phyloP scores from a whole-genome alignment of 35 echinoderm and acorn worm genomes.

The Ophioderma brevispina region DNA sequence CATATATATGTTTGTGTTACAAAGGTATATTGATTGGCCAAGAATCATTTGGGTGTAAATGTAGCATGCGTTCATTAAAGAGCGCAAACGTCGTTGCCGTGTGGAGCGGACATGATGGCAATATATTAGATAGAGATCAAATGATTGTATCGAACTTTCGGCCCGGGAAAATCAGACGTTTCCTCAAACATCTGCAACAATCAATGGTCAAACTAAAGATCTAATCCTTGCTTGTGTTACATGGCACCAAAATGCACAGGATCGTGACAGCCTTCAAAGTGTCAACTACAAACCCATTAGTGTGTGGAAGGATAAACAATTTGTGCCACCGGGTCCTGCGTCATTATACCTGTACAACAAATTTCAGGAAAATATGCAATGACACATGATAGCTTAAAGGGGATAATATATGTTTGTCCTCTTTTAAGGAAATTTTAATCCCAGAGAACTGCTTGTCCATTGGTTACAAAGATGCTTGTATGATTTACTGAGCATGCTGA shows the following conservation, averaged over 20 bases:
- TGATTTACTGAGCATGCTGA: too few relatives aligned
- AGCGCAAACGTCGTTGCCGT: not conserved
- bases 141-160: not conserved
- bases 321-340: not conserved
- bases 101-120: not conserved
- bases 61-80: not conserved
- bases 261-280: not conserved
- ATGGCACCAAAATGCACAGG: not conserved
- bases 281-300: not conserved
- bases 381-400: too few relatives aligned
- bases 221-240: not conserved
- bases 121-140: not conserved
- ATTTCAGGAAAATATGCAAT: not conserved
- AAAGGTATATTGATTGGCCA: not conserved
- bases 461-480: too few relatives aligned
- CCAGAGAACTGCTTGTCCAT: too few relatives aligned
- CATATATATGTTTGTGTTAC: not conserved
- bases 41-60: not conserved
- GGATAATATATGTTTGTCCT: too few relatives aligned
- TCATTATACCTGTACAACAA: not conserved
- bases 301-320: not conserved
- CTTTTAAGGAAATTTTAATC: too few relatives aligned
- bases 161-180: not conserved
- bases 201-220: not conserved
- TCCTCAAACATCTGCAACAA: not conserved